Evolutionary conservation across 1,140 invertebrate genomes (phyloP).

Genomic region (Lasioglossum baleicum): DNA sequence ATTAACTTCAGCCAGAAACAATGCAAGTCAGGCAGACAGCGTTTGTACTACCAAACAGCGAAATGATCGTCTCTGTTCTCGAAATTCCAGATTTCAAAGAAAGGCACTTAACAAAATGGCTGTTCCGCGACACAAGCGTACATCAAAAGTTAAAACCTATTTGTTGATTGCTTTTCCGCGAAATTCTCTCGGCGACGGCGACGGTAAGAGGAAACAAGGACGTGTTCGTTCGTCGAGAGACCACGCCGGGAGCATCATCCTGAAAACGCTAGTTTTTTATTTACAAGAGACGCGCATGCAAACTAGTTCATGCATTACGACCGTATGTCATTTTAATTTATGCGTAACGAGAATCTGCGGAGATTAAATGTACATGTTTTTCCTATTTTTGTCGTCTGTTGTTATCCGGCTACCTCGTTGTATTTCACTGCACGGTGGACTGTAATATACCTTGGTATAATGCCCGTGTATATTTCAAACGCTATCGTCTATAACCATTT

Average conservation of each 20-base stretch:
- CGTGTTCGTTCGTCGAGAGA: background rate
- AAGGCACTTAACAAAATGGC: too few relatives aligned
- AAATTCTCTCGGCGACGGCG: background rate
- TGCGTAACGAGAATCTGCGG: background rate
- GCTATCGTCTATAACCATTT: background rate
- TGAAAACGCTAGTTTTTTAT: background rate
- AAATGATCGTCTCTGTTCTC: too few relatives aligned
- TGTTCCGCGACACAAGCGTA: too few relatives aligned
- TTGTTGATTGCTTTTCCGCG: background rate
- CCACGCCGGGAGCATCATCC: background rate
- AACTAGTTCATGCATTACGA: background rate
- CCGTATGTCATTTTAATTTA: background rate
- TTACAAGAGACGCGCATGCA: background rate
- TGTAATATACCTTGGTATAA: background rate
- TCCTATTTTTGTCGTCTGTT: background rate
- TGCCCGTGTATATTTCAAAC: background rate
- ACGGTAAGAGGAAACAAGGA: too few relatives aligned
- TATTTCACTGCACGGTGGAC: background rate
- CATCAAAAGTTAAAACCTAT: background rate
- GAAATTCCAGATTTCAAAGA: too few relatives aligned
- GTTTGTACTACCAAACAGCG: too few relatives aligned
- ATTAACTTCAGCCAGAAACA: too few relatives aligned
- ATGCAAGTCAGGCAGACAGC: too few relatives aligned
- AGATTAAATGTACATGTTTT: background rate
- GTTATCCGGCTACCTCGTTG: background rate